Conservation (phyloP, 1,140 invertebrate genomes). For the Theocolax elegans region DNA sequence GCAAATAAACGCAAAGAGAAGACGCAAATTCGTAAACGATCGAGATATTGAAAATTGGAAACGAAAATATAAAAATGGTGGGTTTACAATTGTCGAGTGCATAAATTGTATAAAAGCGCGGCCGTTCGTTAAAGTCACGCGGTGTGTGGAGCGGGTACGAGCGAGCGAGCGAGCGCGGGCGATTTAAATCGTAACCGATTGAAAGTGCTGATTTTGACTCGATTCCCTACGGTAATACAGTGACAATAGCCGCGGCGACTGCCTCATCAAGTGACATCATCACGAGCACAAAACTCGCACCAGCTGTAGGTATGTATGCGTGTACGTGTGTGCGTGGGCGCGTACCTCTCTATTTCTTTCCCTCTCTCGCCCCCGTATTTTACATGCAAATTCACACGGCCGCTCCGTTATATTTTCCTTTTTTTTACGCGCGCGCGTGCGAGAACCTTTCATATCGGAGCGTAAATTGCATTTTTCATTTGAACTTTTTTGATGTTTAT, state of each 20-base stretch:
- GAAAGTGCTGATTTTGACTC: constrained; percentile 49
- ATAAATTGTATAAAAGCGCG: too few species aligned
- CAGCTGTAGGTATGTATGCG: not conserved
- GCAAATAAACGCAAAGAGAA: too few species aligned
- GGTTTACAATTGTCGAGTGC: too few species aligned
- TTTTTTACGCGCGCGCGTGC: not conserved
- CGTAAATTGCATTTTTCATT: constrained; percentile 36
- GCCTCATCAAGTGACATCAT: constrained; percentile 63
- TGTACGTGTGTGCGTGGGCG: not conserved
- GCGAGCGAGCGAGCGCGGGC: too few species aligned
- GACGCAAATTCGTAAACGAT: too few species aligned
- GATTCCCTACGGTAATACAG: constrained; percentile 53
- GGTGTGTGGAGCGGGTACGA: not conserved
- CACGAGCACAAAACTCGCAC: constrained; percentile 54
- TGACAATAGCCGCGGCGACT: constrained; percentile 53
- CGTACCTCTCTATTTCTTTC: not conserved
- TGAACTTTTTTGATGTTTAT: constrained; percentile 33
- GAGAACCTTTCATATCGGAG: constrained; percentile 4
- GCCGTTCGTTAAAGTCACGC: constrained; percentile 8
- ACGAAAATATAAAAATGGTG: too few species aligned
- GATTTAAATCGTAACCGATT: constrained; percentile 56
- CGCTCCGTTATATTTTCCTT: not conserved
- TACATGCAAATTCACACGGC: constrained; percentile 36
- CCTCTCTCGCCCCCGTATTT: constrained; percentile 20
- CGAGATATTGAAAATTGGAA: too few species aligned